Percentiles rank a stretch among this genome's conserved stretches.
These are phyloP conservation scores for Oryzias dopingdopingensis DNA, from an alignment of 2,797 vertebrate species.

Conservation along the genomic window DNA sequence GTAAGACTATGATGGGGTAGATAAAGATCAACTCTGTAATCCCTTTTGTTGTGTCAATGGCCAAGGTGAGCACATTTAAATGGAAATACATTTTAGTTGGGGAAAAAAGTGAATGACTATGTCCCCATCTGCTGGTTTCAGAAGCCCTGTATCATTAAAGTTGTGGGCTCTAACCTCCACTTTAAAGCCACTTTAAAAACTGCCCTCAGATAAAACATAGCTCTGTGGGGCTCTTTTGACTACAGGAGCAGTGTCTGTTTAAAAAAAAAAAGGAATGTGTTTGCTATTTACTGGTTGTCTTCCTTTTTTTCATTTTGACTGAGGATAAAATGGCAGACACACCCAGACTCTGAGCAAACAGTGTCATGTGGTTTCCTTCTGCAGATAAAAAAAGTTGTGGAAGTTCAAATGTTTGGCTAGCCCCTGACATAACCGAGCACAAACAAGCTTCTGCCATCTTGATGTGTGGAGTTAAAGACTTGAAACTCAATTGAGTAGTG, in stretches of 20 bases:
- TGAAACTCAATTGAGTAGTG: not conserved
- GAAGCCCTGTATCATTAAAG: conserved; percentile 8
- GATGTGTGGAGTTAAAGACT: conserved; percentile 12
- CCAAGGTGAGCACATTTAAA: not conserved
- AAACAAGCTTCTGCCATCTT: conserved; percentile 30
- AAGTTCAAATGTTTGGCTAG: conserved; percentile 44
- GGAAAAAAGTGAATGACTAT: conserved; percentile 25
- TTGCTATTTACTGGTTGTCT: conserved; percentile 33
- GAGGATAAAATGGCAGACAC: conserved; percentile 10
- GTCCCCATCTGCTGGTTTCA: conserved; percentile 71
- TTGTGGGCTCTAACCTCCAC: conserved; percentile 1
- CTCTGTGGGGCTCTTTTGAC: conserved; percentile 52
- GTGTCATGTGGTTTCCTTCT: conserved; percentile 35
- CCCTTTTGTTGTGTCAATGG: not conserved
- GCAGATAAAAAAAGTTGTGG: conserved; percentile 36
- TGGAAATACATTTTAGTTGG: conserved; percentile 2
- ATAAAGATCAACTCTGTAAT: not conserved
- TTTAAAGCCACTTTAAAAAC: conserved; percentile 17
- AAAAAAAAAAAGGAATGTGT: conserved; percentile 33
- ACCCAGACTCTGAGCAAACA: conserved; percentile 54
- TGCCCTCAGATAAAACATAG: conserved; percentile 18
- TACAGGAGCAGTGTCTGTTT: conserved; percentile 18
- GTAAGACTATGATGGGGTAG: not conserved
- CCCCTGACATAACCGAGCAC: conserved; percentile 24
- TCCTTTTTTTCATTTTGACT: conserved; percentile 42